Conservation (phyloP, 2,888 invertebrate species). For the Cantharis flavilabris region DNA sequence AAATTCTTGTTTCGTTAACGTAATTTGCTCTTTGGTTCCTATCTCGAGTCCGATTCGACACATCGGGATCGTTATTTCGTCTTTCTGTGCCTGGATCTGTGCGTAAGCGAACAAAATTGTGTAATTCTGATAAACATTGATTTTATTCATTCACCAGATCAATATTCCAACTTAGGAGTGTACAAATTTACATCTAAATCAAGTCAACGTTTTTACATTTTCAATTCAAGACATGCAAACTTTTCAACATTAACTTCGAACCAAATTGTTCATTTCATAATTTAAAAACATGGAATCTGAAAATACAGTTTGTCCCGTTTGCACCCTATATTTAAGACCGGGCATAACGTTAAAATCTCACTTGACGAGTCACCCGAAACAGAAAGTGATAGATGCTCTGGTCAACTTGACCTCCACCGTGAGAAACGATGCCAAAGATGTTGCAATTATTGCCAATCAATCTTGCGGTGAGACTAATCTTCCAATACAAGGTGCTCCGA, state of each 20-base stretch:
- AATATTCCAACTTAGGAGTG: conserved; percentile 35
- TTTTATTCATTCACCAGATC: conserved; percentile 35
- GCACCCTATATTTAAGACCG: conserved; percentile 80
- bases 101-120: not conserved
- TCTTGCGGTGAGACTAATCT: not conserved
- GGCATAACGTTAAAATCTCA: conserved; percentile 82
- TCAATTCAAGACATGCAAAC: conserved; percentile 3
- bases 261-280: not conserved
- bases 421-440: conserved; percentile 33
- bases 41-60: not conserved
- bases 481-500: not conserved
- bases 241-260: not conserved
- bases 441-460: conserved; percentile 16
- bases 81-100: not conserved
- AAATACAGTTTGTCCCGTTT: conserved; percentile 74
- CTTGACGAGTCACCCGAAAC: conserved; percentile 85
- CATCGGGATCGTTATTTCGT: not conserved
- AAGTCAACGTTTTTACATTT: not conserved
- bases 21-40: not conserved
- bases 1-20: not conserved
- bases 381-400: conserved; percentile 84
- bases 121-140: conserved; percentile 33
- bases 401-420: conserved; percentile 43
- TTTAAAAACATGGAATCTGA: conserved; percentile 45
- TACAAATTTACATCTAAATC: conserved; percentile 28